Percentiles rank a stretch among this genome's conserved stretches.
Conservation (phyloP, 35 echinoderm and acorn worm genomes). For the Hemicentrotus pulcherrimus region DNA sequence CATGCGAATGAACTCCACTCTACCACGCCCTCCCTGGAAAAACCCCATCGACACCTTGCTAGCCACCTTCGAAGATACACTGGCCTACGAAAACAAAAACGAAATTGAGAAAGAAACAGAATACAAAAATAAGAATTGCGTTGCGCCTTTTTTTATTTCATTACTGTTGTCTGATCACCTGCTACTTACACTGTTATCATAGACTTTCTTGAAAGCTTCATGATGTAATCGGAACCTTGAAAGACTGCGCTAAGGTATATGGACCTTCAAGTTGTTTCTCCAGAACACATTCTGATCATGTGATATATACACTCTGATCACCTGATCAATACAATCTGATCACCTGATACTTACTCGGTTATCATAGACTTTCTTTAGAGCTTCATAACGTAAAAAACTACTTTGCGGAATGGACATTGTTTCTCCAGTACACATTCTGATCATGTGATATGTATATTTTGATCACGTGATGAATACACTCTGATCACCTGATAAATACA, state of each 20-base stretch:
- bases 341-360: constrained; percentile 79
- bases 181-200: constrained; percentile 86
- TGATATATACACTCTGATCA: neutral
- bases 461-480: too few relatives aligned
- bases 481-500: too few relatives aligned
- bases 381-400: constrained; percentile 89
- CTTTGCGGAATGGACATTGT: constrained; percentile 88
- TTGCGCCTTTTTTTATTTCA: neutral
- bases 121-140: neutral
- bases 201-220: too few relatives aligned
- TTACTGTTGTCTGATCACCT: neutral
- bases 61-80: constrained; percentile 75
- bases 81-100: constrained; percentile 60
- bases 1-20: constrained; percentile 97
- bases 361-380: constrained; percentile 93
- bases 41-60: constrained; percentile 82
- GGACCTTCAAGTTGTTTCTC: too few relatives aligned
- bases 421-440: too few relatives aligned
- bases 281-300: neutral
- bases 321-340: neutral
- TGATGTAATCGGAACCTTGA: too few relatives aligned
- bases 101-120: too few relatives aligned
- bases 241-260: too few relatives aligned
- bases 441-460: too few relatives aligned
- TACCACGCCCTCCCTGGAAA: constrained; percentile 69